These are phyloP conservation scores for Acanthococcus lagerstroemiae DNA, from an alignment of 2,888 invertebrate species.

Conservation along the genomic window DNA sequence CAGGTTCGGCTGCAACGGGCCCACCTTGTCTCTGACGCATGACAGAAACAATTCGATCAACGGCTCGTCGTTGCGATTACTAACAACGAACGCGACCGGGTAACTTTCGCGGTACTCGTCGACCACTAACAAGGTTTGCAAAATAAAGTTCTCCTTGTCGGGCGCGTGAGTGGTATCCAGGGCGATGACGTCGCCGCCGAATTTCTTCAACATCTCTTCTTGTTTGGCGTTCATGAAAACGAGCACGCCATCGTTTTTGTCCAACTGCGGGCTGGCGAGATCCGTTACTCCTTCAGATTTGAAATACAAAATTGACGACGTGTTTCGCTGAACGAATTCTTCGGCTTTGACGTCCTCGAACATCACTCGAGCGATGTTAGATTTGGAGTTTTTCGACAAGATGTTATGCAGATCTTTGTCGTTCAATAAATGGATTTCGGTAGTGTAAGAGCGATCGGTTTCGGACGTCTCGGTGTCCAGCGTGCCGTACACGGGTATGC, in stretches of 20 bases:
- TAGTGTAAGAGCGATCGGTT: background rate
- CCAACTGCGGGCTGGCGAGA: background rate
- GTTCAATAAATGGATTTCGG: background rate
- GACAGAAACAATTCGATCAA: background rate
- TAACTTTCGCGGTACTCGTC: constrained; percentile 2
- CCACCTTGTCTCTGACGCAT: background rate
- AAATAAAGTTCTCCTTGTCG: background rate
- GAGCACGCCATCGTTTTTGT: background rate
- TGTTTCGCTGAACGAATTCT: background rate
- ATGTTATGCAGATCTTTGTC: background rate
- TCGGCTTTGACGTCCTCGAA: background rate
- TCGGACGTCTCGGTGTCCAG: background rate
- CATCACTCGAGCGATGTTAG: background rate
- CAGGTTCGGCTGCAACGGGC: background rate
- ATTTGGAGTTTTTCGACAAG: background rate
- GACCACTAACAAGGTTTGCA: constrained; percentile 1
- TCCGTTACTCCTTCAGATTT: background rate
- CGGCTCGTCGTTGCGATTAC: constrained; percentile 2
- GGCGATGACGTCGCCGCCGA: background rate
- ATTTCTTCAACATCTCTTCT: background rate
- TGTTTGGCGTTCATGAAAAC: background rate
- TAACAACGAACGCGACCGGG: background rate
- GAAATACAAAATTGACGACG: background rate
- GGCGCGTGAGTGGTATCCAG: background rate
- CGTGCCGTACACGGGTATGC: background rate